A percentile compares a stretch with the other conserved stretches of the same genome.
phyloP scores from a whole-genome alignment of 2,888 invertebrate genomes.

The Pammene aurita region DNA sequence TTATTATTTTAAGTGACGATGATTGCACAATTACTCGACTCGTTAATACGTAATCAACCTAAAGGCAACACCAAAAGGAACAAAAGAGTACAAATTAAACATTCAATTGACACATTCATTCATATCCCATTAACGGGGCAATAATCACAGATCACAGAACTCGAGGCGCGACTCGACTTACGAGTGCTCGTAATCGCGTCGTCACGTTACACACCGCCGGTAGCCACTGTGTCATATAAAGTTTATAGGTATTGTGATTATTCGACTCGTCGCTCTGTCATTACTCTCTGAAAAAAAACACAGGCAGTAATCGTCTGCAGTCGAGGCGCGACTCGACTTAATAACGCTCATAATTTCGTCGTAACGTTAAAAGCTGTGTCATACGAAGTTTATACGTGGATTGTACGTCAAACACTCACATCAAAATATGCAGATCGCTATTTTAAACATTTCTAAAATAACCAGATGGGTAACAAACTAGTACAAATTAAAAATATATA shows the following conservation, averaged over 20 bases:
- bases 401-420: too few species aligned
- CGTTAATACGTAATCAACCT: background rate
- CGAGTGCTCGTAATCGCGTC: constrained; percentile 18
- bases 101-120: background rate
- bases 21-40: background rate
- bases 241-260: too few species aligned
- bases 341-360: too few species aligned
- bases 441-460: too few species aligned
- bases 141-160: background rate
- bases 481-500: too few species aligned
- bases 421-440: too few species aligned
- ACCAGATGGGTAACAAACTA: background rate
- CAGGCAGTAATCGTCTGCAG: too few species aligned
- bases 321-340: too few species aligned
- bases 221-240: background rate
- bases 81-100: background rate
- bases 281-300: background rate
- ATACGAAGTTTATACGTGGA: too few species aligned
- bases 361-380: too few species aligned
- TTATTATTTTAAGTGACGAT: too few species aligned
- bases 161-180: constrained; percentile 3
- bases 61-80: background rate
- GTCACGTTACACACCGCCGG: background rate
- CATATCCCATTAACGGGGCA: background rate
- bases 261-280: background rate